Percentiles rank a stretch among this genome's conserved stretches.
Conservation (phyloP, 2,888 invertebrate species). For the Lasioglossum malachurum region DNA sequence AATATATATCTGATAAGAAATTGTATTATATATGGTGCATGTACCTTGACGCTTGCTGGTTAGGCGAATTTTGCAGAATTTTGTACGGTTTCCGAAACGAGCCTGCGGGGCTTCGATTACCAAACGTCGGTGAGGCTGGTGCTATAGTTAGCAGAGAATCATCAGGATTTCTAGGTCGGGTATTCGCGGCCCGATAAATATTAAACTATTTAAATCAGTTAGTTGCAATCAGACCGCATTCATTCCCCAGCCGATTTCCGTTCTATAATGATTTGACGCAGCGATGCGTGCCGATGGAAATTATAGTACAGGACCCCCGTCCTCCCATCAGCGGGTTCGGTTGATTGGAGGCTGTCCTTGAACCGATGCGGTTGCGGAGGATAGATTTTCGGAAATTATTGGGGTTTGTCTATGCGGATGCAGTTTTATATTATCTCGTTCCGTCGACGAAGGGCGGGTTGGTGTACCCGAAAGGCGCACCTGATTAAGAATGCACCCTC, state of each 20-base stretch:
- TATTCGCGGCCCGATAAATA: conserved; percentile 36
- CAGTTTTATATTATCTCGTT: conserved; percentile 72
- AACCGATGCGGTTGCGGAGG: conserved; percentile 32
- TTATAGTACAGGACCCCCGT: not conserved
- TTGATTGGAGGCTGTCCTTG: conserved; percentile 27
- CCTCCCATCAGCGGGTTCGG: not conserved
- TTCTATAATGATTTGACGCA: conserved; percentile 11
- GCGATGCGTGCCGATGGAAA: conserved; percentile 3
- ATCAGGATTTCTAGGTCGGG: not conserved
- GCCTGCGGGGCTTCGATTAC: not conserved
- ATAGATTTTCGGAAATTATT: conserved; percentile 70
- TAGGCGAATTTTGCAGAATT: not conserved
- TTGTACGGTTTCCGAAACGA: not conserved
- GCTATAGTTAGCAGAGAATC: not conserved
- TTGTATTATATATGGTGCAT: not conserved
- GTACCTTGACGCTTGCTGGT: not conserved
- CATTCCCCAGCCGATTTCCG: conserved; percentile 25
- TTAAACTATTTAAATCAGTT: conserved; percentile 44
- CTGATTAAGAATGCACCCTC: conserved; percentile 82
- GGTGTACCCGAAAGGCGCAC: conserved; percentile 72
- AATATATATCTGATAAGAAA: not conserved
- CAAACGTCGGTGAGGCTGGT: not conserved
- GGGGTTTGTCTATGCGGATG: conserved; percentile 61
- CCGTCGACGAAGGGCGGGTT: conserved; percentile 66
- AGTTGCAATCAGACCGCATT: conserved; percentile 27